These are phyloP conservation scores for Microctenopoma lineatum DNA, from an alignment of 2,797 vertebrate genomes.

Conservation along the genomic window DNA sequence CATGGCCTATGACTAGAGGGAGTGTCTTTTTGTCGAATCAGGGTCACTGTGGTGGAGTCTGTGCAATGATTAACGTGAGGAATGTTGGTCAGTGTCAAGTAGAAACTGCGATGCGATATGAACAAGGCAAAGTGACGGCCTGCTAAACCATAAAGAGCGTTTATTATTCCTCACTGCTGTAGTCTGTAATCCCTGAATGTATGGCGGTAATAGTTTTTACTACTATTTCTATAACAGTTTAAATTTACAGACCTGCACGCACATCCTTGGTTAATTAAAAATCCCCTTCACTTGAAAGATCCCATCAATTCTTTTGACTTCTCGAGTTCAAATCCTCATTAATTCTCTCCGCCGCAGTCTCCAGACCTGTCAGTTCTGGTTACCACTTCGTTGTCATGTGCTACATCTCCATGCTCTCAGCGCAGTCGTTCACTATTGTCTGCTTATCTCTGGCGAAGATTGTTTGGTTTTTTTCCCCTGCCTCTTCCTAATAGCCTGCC, in stretches of 20 bases:
- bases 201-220: slow-evolving; percentile 17
- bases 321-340: slow-evolving; percentile 53
- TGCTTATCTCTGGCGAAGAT: slow-evolving; percentile 50
- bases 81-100: slow-evolving; percentile 4
- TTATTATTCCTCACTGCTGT: slow-evolving; percentile 4
- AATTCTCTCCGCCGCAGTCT: slow-evolving; percentile 45
- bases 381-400: slow-evolving; percentile 28
- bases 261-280: slow-evolving; percentile 42
- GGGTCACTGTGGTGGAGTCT: slow-evolving; percentile 1
- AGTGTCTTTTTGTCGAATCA: neutral
- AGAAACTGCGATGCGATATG: slow-evolving; percentile 9
- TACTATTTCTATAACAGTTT: slow-evolving; percentile 19
- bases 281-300: slow-evolving; percentile 35
- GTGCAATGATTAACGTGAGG: slow-evolving; percentile 23
- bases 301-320: slow-evolving; percentile 35
- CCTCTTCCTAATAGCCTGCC: slow-evolving; percentile 53
- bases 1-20: slow-evolving; percentile 21
- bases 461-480: neutral
- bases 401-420: slow-evolving; percentile 45
- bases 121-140: neutral
- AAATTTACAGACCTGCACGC: slow-evolving; percentile 8
- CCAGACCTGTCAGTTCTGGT: slow-evolving; percentile 52
- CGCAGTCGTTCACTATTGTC: slow-evolving; percentile 31
- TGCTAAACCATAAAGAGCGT: slow-evolving; percentile 21
- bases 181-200: slow-evolving; percentile 23